Evolutionary conservation across 2,113 vertebrate species (phyloP), one percentile per base, ranked within the genome.

Genomic region (Kryptolebias marmoratus): DNA sequence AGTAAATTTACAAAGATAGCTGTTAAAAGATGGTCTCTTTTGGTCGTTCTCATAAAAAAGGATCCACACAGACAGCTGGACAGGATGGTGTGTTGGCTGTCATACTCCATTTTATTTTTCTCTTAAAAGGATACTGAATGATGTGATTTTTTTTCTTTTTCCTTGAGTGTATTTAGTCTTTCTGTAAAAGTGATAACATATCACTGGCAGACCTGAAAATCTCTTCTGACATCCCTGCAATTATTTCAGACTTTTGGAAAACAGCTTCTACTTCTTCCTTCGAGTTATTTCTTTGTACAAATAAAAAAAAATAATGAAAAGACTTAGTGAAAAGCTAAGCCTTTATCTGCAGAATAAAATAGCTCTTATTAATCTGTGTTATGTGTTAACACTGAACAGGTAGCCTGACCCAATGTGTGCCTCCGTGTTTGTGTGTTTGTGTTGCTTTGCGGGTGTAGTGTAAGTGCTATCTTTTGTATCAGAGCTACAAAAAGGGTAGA

Each of bases 391-490:
- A 12, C 36, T 71, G 56, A 64, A 82, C 56, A 65, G 28, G 28
- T 49, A 64, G 36, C 50, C 5, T 68, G 36, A 69, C 49, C 52
- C 79, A 30, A 64, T 54, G 52, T 78, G 42, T 62, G 57, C 32
- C 9, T 11, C 22, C 15, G 5, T 42, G 11, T 73, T 15, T 57
- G 12, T 67, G 12, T 63, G 10, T 61, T 12, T 53, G 36, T 63
- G 28, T 74, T 18, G 14, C 22, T 68, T 49, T 32, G 12, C 71
- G 45, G 64, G 73, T 77, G 4, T 27, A 0, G 49, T 75, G 28
- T 53, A 42, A 72, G 58, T 73, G 60, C 16, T 72, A 48, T 64
- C 44, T 73, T 80, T 84, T 84, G 42, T 80, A 49, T 59, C 8
- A 1, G 5, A 69, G 30, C 53, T 61, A 57, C 66, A 85, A 71